Evolutionary conservation across 2,888 invertebrate species (phyloP).

Genomic region (Chrysotoxum bicinctum): DNA sequence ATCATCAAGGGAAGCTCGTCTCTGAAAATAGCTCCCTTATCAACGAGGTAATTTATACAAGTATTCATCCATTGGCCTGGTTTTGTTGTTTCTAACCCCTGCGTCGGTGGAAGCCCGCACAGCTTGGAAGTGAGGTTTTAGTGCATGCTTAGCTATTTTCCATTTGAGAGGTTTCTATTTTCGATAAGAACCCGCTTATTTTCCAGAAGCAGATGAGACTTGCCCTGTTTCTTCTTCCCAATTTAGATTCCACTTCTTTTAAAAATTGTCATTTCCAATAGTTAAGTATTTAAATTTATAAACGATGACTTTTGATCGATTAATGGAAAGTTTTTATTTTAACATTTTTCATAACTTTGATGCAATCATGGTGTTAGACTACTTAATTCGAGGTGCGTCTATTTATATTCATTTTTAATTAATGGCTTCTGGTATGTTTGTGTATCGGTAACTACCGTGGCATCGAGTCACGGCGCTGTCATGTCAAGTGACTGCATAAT

Average conservation of each 20-base stretch:
- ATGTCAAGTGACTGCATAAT: slow-evolving; percentile 62
- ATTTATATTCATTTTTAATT: slow-evolving; percentile 12
- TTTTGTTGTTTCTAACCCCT: slow-evolving; percentile 23
- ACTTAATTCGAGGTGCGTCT: slow-evolving; percentile 17
- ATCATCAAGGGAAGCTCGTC: slow-evolving; percentile 44
- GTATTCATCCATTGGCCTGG: slow-evolving; percentile 31
- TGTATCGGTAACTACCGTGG: background rate
- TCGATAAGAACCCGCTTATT: slow-evolving; percentile 56
- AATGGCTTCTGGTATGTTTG: slow-evolving; percentile 19
- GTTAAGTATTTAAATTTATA: no score
- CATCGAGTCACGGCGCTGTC: slow-evolving; percentile 51
- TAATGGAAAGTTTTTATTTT: background rate
- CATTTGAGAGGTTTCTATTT: slow-evolving; percentile 15
- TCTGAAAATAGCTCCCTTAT: slow-evolving; percentile 60
- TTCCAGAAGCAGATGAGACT: slow-evolving; percentile 48
- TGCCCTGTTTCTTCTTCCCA: slow-evolving; percentile 6
- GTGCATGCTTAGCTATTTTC: slow-evolving; percentile 35
- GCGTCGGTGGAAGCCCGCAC: background rate
- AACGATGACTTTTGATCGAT: no score
- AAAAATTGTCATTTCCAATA: no score
- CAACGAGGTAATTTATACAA: slow-evolving; percentile 15
- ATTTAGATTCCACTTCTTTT: background rate
- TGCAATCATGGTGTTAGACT: slow-evolving; percentile 29
- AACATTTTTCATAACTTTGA: background rate
- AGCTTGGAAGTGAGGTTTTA: background rate